Evolutionary conservation across 2,797 vertebrate species (phyloP), one percentile per base, ranked within the genome.

Genomic region (Enoplosus armatus): DNA sequence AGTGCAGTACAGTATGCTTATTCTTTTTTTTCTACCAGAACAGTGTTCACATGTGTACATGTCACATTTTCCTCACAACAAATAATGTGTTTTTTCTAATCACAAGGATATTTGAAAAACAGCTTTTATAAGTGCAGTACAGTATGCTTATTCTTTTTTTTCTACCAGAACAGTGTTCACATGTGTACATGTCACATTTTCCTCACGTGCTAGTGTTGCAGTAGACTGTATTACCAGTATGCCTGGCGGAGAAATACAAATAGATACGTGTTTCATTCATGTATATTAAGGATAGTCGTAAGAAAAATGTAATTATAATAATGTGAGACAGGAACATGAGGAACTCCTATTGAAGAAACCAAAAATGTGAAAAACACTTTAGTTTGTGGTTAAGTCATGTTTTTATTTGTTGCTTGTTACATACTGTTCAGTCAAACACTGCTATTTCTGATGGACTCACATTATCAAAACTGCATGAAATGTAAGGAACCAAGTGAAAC

Each of bases 51-150:
- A 71, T 72, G 43, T 79, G 67, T 79, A 69, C 22, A 8, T 75
- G 75, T 87, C 78, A 72, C 47, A 73, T 43, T 54, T 2, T 43
- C 18, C 26, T 82, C n/a, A 91, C 88, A 89, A 84, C 77, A 91
- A 90, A 88, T 90, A 87, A 92, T 90, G 72, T 85, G 82, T 93
- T 89, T 90, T 66, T 60, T 85, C 77, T 85, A 88, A 94, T 93
- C 69, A 78, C 62, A 78, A 85, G 55, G 78, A 85, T 83, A 92
- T 87, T 77, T 84, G 47, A 89, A 93, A 91, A 90, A 5, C 68
- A 81, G 56, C 72, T 76, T 80, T 79, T 75, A 75, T 43, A 37
- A 1, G 7, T 65, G 26, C 35, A 35, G 31, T 39, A 77, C 72
- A 79, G n/a, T n/a, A n/a, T n/a, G n/a, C n/a, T n/a, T n/a, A n/a